phyloP scores from a whole-genome alignment of 2,888 invertebrate species.

The Pelosia muscerda region DNA sequence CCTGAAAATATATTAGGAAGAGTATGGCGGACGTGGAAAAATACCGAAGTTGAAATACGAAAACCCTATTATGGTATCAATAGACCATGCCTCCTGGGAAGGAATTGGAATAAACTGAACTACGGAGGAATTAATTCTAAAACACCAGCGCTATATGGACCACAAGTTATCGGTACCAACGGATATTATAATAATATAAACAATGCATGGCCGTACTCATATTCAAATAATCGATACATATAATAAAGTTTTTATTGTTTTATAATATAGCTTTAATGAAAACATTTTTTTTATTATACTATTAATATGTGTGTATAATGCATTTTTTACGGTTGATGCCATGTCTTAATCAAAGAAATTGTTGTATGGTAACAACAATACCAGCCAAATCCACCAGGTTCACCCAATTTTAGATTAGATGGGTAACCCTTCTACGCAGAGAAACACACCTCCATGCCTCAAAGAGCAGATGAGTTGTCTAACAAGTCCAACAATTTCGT shows the following conservation, averaged over 20 bases:
- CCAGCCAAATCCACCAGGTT: too few relatives aligned
- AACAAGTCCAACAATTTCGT: too few relatives aligned
- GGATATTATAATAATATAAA: conserved; percentile 32
- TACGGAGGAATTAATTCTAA: conserved; percentile 1
- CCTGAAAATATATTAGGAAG: conserved; percentile 25
- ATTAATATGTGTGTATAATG: neutral
- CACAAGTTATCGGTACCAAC: conserved; percentile 17
- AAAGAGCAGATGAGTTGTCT: too few relatives aligned
- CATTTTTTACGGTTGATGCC: neutral
- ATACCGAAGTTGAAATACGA: conserved; percentile 24
- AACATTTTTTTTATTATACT: neutral
- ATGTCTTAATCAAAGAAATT: neutral
- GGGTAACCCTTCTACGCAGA: too few relatives aligned
- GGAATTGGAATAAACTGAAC: neutral
- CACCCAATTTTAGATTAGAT: too few relatives aligned
- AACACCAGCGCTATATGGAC: neutral
- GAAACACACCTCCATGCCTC: too few relatives aligned
- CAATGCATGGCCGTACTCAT: conserved; percentile 24
- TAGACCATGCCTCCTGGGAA: conserved; percentile 15
- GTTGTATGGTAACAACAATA: too few relatives aligned
- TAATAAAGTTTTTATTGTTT: conserved; percentile 10
- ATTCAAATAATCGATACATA: conserved; percentile 21
- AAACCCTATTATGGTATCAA: neutral
- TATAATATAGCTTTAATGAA: conserved; percentile 12
- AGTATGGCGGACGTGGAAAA: conserved; percentile 31